Conservation (phyloP, 2,797 vertebrate genomes). For the Pantherophis vulpinus region DNA sequence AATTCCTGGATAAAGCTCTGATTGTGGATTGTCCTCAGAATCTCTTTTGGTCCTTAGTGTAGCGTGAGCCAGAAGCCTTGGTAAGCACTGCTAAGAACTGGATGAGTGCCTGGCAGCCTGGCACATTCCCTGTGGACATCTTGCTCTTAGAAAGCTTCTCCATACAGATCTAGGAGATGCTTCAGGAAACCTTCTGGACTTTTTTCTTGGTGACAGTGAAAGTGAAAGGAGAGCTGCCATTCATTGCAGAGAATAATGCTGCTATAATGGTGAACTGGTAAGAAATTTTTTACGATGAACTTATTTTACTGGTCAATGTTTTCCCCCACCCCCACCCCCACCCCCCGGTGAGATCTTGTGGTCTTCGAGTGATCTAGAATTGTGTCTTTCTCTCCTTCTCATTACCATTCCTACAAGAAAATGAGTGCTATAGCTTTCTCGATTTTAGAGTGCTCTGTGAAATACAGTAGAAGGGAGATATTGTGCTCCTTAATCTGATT, state of each 20-base stretch:
- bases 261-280: constrained; percentile 95
- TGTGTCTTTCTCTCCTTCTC: not conserved
- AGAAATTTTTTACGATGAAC: constrained; percentile 61
- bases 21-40: constrained; percentile 32
- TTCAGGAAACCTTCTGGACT: constrained; percentile 79
- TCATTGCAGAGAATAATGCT: constrained; percentile 90
- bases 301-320: not conserved
- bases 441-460: not conserved
- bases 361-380: not conserved
- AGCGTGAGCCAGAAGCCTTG: constrained; percentile 40
- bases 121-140: constrained; percentile 29
- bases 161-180: constrained; percentile 56
- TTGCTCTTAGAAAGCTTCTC: constrained; percentile 20
- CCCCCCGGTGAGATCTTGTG: not conserved
- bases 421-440: not conserved
- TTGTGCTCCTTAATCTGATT: not conserved
- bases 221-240: constrained; percentile 84
- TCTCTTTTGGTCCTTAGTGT: constrained; percentile 4
- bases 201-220: constrained; percentile 80
- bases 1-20: constrained; percentile 43
- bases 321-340: not conserved
- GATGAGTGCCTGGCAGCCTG: constrained; percentile 35
- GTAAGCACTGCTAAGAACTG: constrained; percentile 24
- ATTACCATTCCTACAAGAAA: too few species aligned
- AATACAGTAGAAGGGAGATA: not conserved